Evolutionary conservation across 2,113 vertebrate genomes (phyloP).

Genomic region (Tyrannus savana): DNA sequence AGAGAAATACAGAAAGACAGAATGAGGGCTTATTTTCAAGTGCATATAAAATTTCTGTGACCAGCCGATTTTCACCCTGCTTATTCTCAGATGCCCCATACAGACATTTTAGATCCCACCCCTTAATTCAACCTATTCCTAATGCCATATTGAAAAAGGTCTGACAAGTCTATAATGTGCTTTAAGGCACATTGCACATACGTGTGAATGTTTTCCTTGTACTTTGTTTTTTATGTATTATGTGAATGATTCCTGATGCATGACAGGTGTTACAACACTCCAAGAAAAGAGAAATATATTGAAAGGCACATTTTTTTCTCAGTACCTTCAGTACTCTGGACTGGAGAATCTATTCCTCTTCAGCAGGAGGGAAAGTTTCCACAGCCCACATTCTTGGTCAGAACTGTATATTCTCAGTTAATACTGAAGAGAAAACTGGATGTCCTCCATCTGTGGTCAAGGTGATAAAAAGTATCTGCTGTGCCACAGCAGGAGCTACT

Average conservation of each 20-base stretch:
- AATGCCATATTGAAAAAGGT: not conserved
- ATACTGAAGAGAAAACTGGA: not conserved
- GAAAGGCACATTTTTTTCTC: not conserved
- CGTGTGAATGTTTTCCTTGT: not conserved
- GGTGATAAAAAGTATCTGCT: conserved; percentile 15
- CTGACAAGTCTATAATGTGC: not conserved
- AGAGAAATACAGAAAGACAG: conserved; percentile 13
- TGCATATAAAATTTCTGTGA: not conserved
- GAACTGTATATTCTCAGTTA: not conserved
- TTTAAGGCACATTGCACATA: not conserved
- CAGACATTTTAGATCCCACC: not conserved
- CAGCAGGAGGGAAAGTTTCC: not conserved
- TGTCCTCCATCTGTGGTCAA: conserved; percentile 18
- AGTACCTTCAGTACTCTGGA: not conserved
- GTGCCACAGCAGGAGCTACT: not conserved
- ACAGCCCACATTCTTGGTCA: not conserved
- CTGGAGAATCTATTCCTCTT: conserved; percentile 5
- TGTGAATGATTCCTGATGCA: not conserved
- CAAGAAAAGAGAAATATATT: not conserved
- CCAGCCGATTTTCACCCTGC: not conserved
- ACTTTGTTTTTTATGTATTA: not conserved
- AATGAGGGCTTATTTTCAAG: conserved; percentile 30
- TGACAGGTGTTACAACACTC: conserved; percentile 17
- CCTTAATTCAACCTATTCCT: not conserved
- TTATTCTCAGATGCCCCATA: not conserved